A percentile compares a stretch with the other conserved stretches of the same genome.
These are phyloP conservation scores for Hoplostethus mediterraneus DNA, from an alignment of 2,797 vertebrate genomes.

Conservation along the genomic window DNA sequence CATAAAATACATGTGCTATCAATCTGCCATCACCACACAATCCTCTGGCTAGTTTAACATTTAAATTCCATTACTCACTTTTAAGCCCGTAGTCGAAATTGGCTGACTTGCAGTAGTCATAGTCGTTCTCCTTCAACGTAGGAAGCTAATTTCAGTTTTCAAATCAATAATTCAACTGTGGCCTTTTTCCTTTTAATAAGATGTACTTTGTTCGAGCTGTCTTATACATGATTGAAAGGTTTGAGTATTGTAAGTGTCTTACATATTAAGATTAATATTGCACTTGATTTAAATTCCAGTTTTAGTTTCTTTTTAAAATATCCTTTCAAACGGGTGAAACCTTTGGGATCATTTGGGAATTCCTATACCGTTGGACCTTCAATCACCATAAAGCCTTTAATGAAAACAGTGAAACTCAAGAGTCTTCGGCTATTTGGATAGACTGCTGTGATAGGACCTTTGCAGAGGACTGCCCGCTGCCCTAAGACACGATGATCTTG, in stretches of 20 bases:
- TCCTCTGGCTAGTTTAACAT: background rate
- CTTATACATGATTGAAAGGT: constrained; percentile 63
- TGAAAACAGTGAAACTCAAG: background rate
- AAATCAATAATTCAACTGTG: constrained; percentile 45
- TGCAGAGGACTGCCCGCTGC: background rate
- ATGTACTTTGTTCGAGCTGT: constrained; percentile 32
- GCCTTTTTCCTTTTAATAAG: constrained; percentile 47
- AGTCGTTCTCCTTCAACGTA: constrained; percentile 14
- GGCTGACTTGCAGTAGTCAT: constrained; percentile 9
- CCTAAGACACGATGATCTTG: background rate
- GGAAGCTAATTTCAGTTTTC: constrained; percentile 9
- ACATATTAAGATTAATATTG: constrained; percentile 54
- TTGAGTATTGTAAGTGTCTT: constrained; percentile 42
- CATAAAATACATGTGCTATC: background rate
- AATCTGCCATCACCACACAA: background rate
- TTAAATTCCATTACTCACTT: background rate
- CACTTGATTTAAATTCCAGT: constrained; percentile 59
- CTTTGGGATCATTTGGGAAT: constrained; percentile 47
- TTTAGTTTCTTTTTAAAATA: constrained; percentile 27
- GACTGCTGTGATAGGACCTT: background rate
- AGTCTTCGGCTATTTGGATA: background rate
- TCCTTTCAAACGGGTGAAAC: constrained; percentile 39
- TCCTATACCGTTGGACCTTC: constrained; percentile 31
- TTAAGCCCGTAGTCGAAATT: background rate
- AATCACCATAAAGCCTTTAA: constrained; percentile 25